Conservation (phyloP, 2,113 vertebrate genomes). For the Anarrhichthys ocellatus region DNA sequence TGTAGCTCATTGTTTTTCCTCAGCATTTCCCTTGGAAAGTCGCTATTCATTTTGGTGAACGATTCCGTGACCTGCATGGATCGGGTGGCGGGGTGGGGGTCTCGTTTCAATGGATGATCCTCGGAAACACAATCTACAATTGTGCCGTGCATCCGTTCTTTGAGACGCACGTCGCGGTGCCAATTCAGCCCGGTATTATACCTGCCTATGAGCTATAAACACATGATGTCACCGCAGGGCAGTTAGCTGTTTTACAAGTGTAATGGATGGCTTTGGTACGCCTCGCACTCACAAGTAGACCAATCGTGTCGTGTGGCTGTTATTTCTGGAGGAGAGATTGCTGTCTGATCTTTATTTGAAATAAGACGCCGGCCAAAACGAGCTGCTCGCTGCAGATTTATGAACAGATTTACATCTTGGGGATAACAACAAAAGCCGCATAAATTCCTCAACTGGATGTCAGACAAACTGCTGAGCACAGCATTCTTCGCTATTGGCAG, state of each 20-base stretch:
- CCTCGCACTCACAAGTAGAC: slow-evolving; percentile 20
- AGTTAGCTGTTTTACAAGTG: slow-evolving; percentile 42
- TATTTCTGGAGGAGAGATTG: slow-evolving; percentile 46
- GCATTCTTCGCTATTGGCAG: slow-evolving; percentile 48
- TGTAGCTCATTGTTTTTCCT: slow-evolving; percentile 55
- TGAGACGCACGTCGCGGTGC: slow-evolving; percentile 27
- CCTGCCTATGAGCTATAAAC: slow-evolving; percentile 52
- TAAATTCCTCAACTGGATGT: slow-evolving; percentile 59
- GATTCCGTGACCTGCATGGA: slow-evolving; percentile 51
- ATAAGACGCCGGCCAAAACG: slow-evolving; percentile 43
- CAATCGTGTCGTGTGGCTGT: slow-evolving; percentile 10
- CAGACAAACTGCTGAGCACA: slow-evolving; percentile 54
- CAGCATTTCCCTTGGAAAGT: slow-evolving; percentile 48
- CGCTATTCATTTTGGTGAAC: slow-evolving; percentile 56
- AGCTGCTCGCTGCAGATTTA: slow-evolving; percentile 64
- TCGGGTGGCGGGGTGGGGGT: slow-evolving; percentile 12
- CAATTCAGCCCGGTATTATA: slow-evolving; percentile 35
- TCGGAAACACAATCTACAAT: slow-evolving; percentile 21
- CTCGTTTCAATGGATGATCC: slow-evolving; percentile 46
- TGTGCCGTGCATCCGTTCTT: slow-evolving; percentile 36
- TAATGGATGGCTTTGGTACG: slow-evolving; percentile 38
- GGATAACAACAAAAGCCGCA: slow-evolving; percentile 65
- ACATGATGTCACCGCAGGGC: slow-evolving; percentile 39
- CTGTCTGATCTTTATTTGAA: slow-evolving; percentile 60
- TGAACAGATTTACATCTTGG: slow-evolving; percentile 64